phyloP scores from a whole-genome alignment of 2,113 vertebrate species.

The Osmerus eperlanus region DNA sequence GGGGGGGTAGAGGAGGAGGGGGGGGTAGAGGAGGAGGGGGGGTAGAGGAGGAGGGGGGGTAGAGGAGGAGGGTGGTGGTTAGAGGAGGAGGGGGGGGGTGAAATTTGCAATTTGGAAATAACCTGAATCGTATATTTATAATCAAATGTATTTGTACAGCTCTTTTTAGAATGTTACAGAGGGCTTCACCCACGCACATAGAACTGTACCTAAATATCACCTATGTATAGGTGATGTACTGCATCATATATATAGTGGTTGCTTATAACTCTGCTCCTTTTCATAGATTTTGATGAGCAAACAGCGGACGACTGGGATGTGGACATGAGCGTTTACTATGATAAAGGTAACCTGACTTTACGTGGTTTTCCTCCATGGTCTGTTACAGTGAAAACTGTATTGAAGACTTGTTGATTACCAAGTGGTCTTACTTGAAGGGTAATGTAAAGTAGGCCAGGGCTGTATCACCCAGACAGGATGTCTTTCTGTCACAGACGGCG shows the following conservation, averaged over 20 bases:
- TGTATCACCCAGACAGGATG: neutral
- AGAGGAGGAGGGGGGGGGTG: too few relatives aligned
- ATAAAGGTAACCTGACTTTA: conserved; percentile 76
- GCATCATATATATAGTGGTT: conserved; percentile 1
- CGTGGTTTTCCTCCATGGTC: neutral
- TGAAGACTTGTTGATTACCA: neutral
- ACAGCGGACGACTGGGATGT: conserved; percentile 97
- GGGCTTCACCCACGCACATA: too few relatives aligned
- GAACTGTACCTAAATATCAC: neutral
- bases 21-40: too few relatives aligned
- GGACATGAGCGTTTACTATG: conserved; percentile 96
- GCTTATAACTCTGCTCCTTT: conserved; percentile 1
- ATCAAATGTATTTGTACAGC: too few relatives aligned
- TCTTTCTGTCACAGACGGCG: conserved; percentile 73
- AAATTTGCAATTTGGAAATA: too few relatives aligned
- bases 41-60: too few relatives aligned
- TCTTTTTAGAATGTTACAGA: too few relatives aligned
- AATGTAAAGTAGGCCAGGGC: neutral
- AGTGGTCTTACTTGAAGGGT: neutral
- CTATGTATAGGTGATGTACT: neutral
- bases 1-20: too few relatives aligned
- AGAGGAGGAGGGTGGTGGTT: too few relatives aligned
- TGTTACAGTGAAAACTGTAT: neutral
- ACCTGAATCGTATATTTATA: too few relatives aligned
- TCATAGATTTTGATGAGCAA: conserved; percentile 93